Conservation (phyloP, 2,797 vertebrate species). For the Oryzias sinensis region DNA sequence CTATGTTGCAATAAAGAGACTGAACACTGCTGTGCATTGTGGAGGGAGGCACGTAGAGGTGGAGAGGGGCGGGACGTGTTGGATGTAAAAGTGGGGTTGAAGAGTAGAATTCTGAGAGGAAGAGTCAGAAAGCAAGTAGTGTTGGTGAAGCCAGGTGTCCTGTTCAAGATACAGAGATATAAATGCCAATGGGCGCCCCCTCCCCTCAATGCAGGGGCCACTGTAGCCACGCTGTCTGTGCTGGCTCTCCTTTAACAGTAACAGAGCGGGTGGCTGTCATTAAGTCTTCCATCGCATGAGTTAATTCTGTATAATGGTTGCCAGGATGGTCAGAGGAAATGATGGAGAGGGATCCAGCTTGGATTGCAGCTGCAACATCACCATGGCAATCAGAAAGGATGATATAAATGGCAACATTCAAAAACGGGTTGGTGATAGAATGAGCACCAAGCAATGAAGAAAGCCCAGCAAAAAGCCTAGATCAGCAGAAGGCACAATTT, state of each 20-base stretch:
- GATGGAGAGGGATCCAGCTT: slow-evolving; percentile 6
- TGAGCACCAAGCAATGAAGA: too few species aligned
- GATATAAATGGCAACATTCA: too few species aligned
- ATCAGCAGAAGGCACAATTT: too few species aligned
- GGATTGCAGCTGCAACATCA: slow-evolving; percentile 5
- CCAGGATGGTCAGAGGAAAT: slow-evolving; percentile 2
- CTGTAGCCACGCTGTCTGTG: too few species aligned
- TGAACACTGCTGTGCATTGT: slow-evolving; percentile 33
- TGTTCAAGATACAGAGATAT: too few species aligned
- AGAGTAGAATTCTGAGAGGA: slow-evolving; percentile 12
- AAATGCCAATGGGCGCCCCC: too few species aligned
- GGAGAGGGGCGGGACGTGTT: neutral
- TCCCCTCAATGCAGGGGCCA: too few species aligned
- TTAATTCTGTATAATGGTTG: slow-evolving; percentile 36
- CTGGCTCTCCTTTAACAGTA: slow-evolving; percentile 26
- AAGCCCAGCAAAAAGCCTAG: too few species aligned
- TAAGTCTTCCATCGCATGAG: slow-evolving; percentile 27
- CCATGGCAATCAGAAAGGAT: slow-evolving; percentile 5
- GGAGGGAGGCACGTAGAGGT: slow-evolving; percentile 8
- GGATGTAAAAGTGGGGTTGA: slow-evolving; percentile 19
- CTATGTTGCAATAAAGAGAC: slow-evolving; percentile 55
- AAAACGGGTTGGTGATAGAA: too few species aligned
- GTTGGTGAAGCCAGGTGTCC: slow-evolving; percentile 4
- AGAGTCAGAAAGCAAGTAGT: neutral
- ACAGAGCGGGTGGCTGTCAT: slow-evolving; percentile 36